phyloP scores from a whole-genome alignment of 2,113 vertebrate genomes.

The Rhineura floridana region DNA sequence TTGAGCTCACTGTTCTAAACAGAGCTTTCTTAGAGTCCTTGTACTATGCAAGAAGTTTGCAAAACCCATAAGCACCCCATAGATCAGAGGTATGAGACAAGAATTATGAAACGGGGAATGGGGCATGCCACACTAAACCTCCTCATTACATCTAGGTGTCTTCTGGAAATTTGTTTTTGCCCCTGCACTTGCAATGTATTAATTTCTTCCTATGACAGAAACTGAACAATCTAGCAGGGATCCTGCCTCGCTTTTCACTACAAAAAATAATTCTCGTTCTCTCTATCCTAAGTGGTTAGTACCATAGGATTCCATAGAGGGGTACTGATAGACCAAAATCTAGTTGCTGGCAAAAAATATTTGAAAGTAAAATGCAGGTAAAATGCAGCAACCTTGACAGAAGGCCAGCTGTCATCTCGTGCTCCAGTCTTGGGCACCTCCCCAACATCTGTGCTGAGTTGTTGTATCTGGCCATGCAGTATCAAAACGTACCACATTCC shows the following conservation, averaged over 20 bases:
- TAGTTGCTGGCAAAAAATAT: slow-evolving; percentile 28
- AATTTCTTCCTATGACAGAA: not conserved
- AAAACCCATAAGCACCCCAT: too few species aligned
- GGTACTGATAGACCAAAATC: not conserved
- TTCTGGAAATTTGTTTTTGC: too few species aligned
- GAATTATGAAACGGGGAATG: too few species aligned
- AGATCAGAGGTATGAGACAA: too few species aligned
- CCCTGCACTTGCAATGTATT: not conserved
- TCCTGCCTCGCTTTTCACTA: too few species aligned
- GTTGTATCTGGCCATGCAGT: not conserved
- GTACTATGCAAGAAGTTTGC: too few species aligned
- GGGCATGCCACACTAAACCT: too few species aligned
- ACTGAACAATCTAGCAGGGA: not conserved
- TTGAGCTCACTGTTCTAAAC: too few species aligned
- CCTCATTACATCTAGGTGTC: too few species aligned
- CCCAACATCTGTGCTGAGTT: not conserved
- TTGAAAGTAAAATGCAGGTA: not conserved
- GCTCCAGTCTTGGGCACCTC: not conserved
- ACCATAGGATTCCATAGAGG: not conserved
- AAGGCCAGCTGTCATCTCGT: not conserved
- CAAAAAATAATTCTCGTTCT: not conserved
- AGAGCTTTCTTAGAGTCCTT: too few species aligned
- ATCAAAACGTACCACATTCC: not conserved
- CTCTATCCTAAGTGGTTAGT: not conserved
- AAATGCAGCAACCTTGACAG: not conserved